A percentile compares a stretch with the other conserved stretches of the same genome.
These are phyloP conservation scores for Erebia epiphron DNA, from an alignment of 2,888 invertebrate genomes.

Conservation along the genomic window DNA sequence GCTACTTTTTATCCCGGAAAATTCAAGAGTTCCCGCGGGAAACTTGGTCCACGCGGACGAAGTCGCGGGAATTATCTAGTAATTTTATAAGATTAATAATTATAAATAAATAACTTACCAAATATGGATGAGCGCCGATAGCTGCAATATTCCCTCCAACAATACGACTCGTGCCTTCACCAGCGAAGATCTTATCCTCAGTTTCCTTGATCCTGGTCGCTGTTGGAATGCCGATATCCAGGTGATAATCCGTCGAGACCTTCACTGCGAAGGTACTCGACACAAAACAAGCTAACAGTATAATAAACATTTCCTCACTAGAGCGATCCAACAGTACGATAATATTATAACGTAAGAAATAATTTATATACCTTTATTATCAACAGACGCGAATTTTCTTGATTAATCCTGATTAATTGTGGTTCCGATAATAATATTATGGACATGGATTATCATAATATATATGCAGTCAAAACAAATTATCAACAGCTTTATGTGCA, in stretches of 20 bases:
- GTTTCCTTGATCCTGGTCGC: conserved; percentile 55
- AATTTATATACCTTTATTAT: conserved; percentile 25
- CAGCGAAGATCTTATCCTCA: conserved; percentile 46
- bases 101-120: conserved; percentile 40
- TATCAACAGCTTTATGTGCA: not conserved
- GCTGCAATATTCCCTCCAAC: conserved; percentile 58
- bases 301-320: conserved; percentile 26
- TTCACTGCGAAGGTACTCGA: conserved; percentile 45
- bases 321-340: conserved; percentile 8
- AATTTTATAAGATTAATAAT: too few relatives aligned
- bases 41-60: too few relatives aligned
- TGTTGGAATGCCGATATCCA: conserved; percentile 57
- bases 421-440: not conserved
- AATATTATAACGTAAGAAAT: not conserved
- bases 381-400: conserved; percentile 15
- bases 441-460: not conserved
- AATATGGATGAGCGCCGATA: conserved; percentile 51
- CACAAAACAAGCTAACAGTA: conserved; percentile 34
- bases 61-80: too few relatives aligned
- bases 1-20: too few relatives aligned
- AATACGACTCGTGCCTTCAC: conserved; percentile 44
- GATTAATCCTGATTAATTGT: conserved; percentile 17
- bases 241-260: conserved; percentile 52
- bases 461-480: not conserved
- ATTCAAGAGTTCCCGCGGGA: too few relatives aligned